Evolutionary conservation across 2,888 invertebrate species (phyloP).

Genomic region (Philereme vetulata): DNA sequence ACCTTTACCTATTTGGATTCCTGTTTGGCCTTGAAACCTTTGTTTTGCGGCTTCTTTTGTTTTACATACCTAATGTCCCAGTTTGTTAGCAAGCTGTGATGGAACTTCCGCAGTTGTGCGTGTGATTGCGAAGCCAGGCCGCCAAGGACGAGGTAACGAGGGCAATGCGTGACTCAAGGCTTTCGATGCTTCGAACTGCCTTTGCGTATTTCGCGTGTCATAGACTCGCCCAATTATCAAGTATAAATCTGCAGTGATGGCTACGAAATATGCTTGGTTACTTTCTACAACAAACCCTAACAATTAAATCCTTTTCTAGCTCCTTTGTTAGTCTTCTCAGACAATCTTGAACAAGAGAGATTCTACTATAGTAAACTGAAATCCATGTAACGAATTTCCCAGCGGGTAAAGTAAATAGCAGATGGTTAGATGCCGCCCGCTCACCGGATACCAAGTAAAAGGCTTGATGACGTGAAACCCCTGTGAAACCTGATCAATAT

Average conservation of each 20-base stretch:
- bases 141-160: constrained; percentile 62
- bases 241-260: constrained; percentile 17
- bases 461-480: constrained; percentile 35
- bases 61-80: constrained; percentile 14
- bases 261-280: no score
- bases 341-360: no score
- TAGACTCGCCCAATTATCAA: constrained; percentile 43
- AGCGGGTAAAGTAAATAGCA: constrained; percentile 17
- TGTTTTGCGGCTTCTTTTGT: constrained; percentile 10
- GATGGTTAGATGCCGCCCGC: constrained; percentile 6
- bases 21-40: neutral
- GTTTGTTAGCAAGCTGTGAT: constrained; percentile 28
- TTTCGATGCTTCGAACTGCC: constrained; percentile 34
- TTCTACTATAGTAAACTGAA: neutral
- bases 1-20: neutral
- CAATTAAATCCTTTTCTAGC: no score
- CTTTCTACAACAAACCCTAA: no score
- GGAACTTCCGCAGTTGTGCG: constrained; percentile 52
- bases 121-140: constrained; percentile 44
- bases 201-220: constrained; percentile 40
- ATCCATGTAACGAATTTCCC: constrained; percentile 14
- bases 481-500: constrained; percentile 44
- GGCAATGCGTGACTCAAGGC: constrained; percentile 62
- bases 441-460: constrained; percentile 38
- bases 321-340: no score